These are phyloP conservation scores for Champsocephalus esox DNA, from an alignment of 2,797 vertebrate genomes.

Conservation along the genomic window DNA sequence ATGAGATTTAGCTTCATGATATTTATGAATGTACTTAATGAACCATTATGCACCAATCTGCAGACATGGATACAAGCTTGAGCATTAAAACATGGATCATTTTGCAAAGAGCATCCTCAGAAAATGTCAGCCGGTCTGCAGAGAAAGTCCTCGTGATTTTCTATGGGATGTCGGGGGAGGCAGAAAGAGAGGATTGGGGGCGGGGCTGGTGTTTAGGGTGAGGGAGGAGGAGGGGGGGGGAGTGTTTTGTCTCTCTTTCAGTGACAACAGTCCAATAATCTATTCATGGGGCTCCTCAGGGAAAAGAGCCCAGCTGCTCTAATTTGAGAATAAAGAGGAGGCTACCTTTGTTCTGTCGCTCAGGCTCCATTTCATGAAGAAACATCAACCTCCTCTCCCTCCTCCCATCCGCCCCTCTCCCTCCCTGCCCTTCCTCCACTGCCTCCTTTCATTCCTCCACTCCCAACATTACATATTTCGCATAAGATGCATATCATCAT, in stretches of 20 bases:
- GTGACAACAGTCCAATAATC: constrained; percentile 61
- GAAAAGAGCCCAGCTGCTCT: constrained; percentile 86
- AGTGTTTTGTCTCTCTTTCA: constrained; percentile 39
- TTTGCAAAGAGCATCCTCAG: too few relatives aligned
- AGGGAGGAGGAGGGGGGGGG: neutral
- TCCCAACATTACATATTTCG: neutral
- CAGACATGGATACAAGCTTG: too few relatives aligned
- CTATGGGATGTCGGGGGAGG: neutral
- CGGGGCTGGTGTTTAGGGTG: neutral
- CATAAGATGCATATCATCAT: neutral
- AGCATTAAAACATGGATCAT: too few relatives aligned
- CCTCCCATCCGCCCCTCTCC: constrained; percentile 14
- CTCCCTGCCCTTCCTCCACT: constrained; percentile 2
- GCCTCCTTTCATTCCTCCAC: constrained; percentile 57
- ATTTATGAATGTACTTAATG: too few relatives aligned
- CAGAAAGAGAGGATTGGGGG: constrained; percentile 16
- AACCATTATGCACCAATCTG: too few relatives aligned
- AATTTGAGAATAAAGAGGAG: constrained; percentile 87
- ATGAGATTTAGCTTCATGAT: too few relatives aligned
- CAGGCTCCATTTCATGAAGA: constrained; percentile 82
- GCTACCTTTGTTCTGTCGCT: constrained; percentile 65
- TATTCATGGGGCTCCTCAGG: constrained; percentile 71
- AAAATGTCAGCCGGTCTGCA: neutral
- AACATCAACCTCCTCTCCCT: constrained; percentile 32
- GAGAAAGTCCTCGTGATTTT: neutral